phyloP scores from a whole-genome alignment of 2,113 vertebrate species.

The Nymphicus hollandicus region DNA sequence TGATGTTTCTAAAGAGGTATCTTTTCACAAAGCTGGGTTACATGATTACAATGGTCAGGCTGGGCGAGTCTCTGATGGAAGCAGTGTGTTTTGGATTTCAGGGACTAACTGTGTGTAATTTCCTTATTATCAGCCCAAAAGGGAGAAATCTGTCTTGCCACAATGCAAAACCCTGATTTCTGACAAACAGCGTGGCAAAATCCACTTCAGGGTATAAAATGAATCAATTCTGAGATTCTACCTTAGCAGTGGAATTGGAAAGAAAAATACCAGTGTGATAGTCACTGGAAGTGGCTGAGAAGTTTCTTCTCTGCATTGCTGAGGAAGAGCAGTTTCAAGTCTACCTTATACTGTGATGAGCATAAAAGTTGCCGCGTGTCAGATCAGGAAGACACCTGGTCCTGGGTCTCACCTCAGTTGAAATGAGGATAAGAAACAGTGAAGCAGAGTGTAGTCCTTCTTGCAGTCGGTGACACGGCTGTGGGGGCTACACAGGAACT shows the following conservation, averaged over 20 bases:
- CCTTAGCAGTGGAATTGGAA: neutral
- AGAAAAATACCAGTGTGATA: accelerated
- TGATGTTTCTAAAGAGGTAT: neutral
- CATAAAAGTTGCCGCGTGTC: neutral
- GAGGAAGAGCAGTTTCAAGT: neutral
- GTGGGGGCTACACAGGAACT: accelerated
- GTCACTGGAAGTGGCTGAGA: neutral
- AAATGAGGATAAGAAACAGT: neutral
- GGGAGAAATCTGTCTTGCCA: neutral
- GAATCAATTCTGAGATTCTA: neutral
- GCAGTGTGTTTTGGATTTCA: neutral
- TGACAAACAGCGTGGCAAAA: neutral
- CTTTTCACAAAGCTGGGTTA: neutral
- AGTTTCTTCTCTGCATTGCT: neutral
- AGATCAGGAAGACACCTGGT: neutral
- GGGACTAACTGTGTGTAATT: neutral
- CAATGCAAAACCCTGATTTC: neutral
- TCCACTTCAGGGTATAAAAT: neutral
- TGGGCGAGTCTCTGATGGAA: neutral
- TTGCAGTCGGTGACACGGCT: accelerated
- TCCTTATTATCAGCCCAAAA: neutral
- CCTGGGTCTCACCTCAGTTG: neutral
- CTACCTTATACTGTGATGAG: neutral
- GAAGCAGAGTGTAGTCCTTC: accelerated
- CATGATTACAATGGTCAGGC: neutral